These are phyloP conservation scores for Dryadula phaetusa DNA, from an alignment of 2,888 invertebrate species.

Conservation along the genomic window DNA sequence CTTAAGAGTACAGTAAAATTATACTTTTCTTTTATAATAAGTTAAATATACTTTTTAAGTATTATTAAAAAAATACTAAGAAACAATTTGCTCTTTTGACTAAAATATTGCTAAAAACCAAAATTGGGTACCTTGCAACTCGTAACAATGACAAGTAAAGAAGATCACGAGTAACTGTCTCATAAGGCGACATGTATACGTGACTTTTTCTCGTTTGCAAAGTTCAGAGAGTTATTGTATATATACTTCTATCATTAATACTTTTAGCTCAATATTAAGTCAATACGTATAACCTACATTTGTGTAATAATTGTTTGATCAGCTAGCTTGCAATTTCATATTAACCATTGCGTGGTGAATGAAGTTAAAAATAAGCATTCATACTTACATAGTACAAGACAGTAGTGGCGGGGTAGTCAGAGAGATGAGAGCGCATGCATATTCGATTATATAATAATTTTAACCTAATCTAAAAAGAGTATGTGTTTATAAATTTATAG, in stretches of 20 bases:
- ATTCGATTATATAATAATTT: too few species aligned
- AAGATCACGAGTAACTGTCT: neutral
- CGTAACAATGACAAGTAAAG: conserved; percentile 11
- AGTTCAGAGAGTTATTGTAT: neutral
- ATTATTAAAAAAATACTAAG: neutral
- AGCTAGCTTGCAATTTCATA: too few species aligned
- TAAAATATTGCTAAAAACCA: neutral
- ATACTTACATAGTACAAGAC: too few species aligned
- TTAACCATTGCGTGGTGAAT: too few species aligned
- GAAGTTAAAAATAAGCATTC: too few species aligned
- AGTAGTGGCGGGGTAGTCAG: too few species aligned
- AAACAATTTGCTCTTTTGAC: neutral
- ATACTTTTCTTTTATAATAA: neutral
- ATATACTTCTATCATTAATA: conserved; percentile 13
- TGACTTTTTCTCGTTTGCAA: conserved; percentile 26
- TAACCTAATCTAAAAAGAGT: neutral
- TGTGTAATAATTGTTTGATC: neutral
- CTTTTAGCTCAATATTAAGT: neutral
- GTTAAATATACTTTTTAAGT: neutral
- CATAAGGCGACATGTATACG: conserved; percentile 6
- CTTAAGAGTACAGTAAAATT: neutral
- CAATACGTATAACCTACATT: neutral
- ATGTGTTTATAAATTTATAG: too few species aligned
- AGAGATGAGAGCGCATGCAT: too few species aligned
- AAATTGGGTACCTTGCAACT: neutral